phyloP scores from a whole-genome alignment of 2,113 vertebrate species.

The Lichenostomus cassidix region DNA sequence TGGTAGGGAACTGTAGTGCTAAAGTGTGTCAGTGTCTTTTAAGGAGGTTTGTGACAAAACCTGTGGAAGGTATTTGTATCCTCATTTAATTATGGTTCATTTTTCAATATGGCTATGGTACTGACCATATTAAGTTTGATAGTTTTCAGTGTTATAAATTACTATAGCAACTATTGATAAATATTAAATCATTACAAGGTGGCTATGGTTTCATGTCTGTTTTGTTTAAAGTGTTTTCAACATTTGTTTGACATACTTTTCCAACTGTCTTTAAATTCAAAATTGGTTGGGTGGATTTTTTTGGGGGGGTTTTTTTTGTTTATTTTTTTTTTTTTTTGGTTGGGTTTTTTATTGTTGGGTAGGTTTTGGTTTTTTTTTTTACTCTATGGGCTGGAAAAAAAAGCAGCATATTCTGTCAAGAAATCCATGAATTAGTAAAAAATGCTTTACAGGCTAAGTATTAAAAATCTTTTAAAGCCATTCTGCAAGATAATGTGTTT shows the following conservation, averaged over 20 bases:
- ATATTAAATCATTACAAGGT: slow-evolving; percentile 44
- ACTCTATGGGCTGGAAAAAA: not conserved
- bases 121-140: slow-evolving; percentile 36
- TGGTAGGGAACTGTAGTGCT: not conserved
- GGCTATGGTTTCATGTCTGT: slow-evolving; percentile 34
- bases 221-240: slow-evolving; percentile 50
- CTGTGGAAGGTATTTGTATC: slow-evolving; percentile 14
- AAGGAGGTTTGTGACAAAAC: not conserved
- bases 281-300: not conserved
- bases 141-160: slow-evolving; percentile 55
- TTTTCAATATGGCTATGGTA: slow-evolving; percentile 34
- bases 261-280: slow-evolving; percentile 29
- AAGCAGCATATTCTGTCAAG: slow-evolving; percentile 8
- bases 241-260: slow-evolving; percentile 23
- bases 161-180: slow-evolving; percentile 50
- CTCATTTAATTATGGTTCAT: slow-evolving; percentile 27
- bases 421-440: slow-evolving; percentile 10
- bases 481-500: not conserved
- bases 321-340: no score
- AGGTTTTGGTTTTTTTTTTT: not conserved
- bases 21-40: not conserved
- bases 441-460: not conserved
- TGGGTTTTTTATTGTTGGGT: no score
- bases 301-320: not conserved
- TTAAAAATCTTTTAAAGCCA: not conserved